A percentile compares a stretch with the other conserved stretches of the same genome.
phyloP scores from a whole-genome alignment of 2,888 invertebrate genomes.

The Atherix ibis region DNA sequence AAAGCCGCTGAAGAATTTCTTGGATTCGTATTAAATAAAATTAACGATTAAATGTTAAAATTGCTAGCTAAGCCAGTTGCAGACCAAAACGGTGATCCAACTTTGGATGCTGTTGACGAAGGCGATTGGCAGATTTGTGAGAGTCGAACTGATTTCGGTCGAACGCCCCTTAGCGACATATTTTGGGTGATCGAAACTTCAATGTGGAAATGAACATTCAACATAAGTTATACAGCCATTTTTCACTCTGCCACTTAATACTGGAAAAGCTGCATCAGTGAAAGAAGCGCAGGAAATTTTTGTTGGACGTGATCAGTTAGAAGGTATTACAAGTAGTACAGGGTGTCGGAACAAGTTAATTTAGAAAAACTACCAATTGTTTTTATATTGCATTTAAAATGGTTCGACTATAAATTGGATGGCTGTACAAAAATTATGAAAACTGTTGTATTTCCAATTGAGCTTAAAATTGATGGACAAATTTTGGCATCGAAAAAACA shows the following conservation, averaged over 20 bases:
- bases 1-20: conserved; percentile 97
- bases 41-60: conserved; percentile 91
- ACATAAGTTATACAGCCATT: conserved; percentile 92
- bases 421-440: conserved; percentile 87
- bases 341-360: conserved; percentile 80
- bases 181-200: conserved; percentile 80
- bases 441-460: conserved; percentile 75
- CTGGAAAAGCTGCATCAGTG: conserved; percentile 76
- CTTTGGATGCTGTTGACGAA: conserved; percentile 26
- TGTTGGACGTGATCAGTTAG: conserved; percentile 68
- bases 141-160: conserved; percentile 64
- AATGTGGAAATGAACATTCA: conserved; percentile 46
- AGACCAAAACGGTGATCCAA: conserved; percentile 34
- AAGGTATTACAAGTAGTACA: conserved; percentile 70
- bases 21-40: conserved; percentile 78
- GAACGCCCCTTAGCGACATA: conserved; percentile 82
- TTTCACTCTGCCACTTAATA: conserved; percentile 86
- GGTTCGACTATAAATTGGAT: conserved; percentile 78
- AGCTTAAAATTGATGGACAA: conserved; percentile 84
- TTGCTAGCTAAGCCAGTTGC: conserved; percentile 38
- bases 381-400: conserved; percentile 81
- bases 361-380: conserved; percentile 81
- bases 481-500: conserved; percentile 66
- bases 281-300: conserved; percentile 76
- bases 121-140: conserved; percentile 32